phyloP scores from a whole-genome alignment of 2,113 vertebrate species.

The Fregata magnificens region DNA sequence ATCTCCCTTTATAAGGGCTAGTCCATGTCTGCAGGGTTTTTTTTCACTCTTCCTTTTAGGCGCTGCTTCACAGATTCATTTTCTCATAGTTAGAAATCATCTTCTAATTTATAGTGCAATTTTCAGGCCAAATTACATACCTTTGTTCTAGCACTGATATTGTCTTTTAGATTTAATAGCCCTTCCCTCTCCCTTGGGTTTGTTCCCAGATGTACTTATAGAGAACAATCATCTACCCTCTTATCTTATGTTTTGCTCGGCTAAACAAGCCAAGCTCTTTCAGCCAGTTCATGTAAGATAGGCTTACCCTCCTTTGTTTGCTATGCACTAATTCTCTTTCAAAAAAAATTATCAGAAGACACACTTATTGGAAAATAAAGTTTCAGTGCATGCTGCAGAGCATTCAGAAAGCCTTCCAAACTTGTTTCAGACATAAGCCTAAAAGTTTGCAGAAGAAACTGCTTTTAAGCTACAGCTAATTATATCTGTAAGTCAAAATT shows the following conservation, averaged over 20 bases:
- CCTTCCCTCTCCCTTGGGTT: background rate
- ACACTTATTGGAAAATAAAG: background rate
- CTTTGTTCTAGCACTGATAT: background rate
- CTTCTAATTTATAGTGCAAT: slow-evolving; percentile 28
- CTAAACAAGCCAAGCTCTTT: slow-evolving; percentile 24
- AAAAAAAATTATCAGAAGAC: background rate
- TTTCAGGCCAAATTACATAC: slow-evolving; percentile 18
- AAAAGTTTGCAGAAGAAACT: background rate
- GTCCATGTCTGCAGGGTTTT: background rate
- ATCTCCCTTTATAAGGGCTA: background rate
- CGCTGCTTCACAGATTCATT: background rate
- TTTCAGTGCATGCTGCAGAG: background rate
- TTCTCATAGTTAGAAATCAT: background rate
- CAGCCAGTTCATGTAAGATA: background rate
- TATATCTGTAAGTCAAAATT: background rate
- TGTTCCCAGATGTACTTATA: background rate
- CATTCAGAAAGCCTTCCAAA: background rate
- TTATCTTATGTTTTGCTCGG: slow-evolving; percentile 17
- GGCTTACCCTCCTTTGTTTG: background rate
- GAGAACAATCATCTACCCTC: background rate
- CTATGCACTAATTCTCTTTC: background rate
- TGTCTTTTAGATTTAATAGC: slow-evolving; percentile 21
- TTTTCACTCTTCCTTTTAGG: background rate
- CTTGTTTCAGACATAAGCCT: background rate
- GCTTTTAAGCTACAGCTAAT: background rate